A percentile compares a stretch with the other conserved stretches of the same genome.
Conservation (phyloP, 2,113 vertebrate species). For the Melanostigma gelatinosum region DNA sequence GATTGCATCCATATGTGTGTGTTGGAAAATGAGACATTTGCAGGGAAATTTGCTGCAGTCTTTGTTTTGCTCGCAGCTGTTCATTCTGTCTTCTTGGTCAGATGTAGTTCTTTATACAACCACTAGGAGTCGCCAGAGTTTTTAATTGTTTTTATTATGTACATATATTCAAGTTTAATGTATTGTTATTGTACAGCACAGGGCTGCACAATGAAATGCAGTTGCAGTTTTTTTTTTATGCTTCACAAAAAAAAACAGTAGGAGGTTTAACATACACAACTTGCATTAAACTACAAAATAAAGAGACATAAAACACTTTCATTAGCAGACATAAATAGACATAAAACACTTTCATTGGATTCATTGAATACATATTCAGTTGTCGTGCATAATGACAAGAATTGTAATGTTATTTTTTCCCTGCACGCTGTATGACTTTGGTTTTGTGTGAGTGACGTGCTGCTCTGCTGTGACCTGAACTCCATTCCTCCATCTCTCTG, state of each 20-base stretch:
- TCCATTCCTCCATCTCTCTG: conserved; percentile 3
- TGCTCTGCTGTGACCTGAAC: conserved; percentile 7
- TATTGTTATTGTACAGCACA: no score
- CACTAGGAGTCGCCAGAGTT: conserved; percentile 13
- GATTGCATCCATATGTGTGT: not conserved
- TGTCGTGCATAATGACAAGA: not conserved
- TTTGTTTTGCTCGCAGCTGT: not conserved
- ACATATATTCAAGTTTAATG: not conserved
- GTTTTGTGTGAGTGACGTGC: conserved; percentile 9
- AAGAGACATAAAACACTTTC: not conserved
- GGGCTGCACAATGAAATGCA: not conserved
- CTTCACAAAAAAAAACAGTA: not conserved
- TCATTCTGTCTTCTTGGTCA: not conserved
- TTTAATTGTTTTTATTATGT: not conserved
- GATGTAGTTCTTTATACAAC: not conserved
- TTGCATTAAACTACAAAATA: not conserved
- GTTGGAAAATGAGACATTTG: not conserved
- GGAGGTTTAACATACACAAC: not conserved
- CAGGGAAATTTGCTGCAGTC: not conserved
- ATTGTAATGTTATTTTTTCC: not conserved
- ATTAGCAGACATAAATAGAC: not conserved
- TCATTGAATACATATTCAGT: not conserved
- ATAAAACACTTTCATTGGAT: not conserved
- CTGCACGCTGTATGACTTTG: not conserved
- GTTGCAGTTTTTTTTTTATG: not conserved